A percentile compares a stretch with the other conserved stretches of the same genome.
Evolutionary conservation across 2,113 vertebrate genomes (phyloP).

Genomic region (Crotalus helleri): DNA sequence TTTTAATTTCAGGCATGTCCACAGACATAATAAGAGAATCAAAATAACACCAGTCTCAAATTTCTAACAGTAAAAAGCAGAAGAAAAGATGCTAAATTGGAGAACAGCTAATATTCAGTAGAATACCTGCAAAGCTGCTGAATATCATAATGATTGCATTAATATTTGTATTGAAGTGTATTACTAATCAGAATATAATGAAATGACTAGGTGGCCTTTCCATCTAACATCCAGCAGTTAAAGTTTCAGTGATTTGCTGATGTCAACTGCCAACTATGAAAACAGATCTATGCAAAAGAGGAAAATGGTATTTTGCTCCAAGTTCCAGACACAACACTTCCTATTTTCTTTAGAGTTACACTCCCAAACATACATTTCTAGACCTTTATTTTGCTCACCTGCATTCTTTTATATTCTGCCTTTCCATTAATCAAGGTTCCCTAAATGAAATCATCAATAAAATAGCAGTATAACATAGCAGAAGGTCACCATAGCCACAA

Average conservation of each 20-base stretch:
- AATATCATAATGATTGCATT: constrained; percentile 50
- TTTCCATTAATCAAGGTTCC: not conserved
- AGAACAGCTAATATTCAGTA: constrained; percentile 43
- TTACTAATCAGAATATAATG: constrained; percentile 59
- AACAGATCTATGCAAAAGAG: not conserved
- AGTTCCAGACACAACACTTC: accelerated
- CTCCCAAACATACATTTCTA: not conserved
- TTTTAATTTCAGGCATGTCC: constrained; percentile 30
- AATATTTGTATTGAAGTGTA: constrained; percentile 62
- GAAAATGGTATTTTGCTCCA: not conserved
- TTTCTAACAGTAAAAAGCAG: constrained; percentile 17
- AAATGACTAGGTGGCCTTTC: constrained; percentile 60
- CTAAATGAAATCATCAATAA: not conserved
- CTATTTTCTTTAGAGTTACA: not conserved
- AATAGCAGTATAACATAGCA: not conserved
- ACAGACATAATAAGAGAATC: not conserved
- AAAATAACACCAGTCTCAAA: not conserved
- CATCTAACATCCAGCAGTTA: constrained; percentile 56
- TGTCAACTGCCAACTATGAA: constrained; percentile 14
- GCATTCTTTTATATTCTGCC: not conserved
- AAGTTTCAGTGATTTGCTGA: constrained; percentile 45
- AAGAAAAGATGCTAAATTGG: constrained; percentile 30
- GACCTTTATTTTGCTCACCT: not conserved
- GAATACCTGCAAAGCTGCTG: constrained; percentile 47
- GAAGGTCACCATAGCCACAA: not conserved